Base-by-base conservation (phyloP, 2,888 invertebrate species). In the Zhuqinia jingwanae region DNA sequence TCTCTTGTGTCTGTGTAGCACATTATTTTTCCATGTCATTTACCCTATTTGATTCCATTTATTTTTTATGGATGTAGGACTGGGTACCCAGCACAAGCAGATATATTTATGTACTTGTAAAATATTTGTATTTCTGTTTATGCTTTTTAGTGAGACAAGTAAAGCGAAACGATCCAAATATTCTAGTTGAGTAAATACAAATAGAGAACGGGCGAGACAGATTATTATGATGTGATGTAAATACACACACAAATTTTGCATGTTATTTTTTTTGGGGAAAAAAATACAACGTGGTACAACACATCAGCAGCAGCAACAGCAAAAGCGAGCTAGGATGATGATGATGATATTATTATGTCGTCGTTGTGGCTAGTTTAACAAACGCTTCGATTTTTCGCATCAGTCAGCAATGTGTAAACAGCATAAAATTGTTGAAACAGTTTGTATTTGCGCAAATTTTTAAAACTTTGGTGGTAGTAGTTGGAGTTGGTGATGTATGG, bases 401-500 rank as follows among this genome's bases (percentile, higher is more conserved):
- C 82, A 75, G 56, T 82, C 82, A 82, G 82, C 82, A 82, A 63
- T 75, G 73, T 82, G 82, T 82, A 82, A 82, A 82, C 75, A 82
- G 60, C 75, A 75, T 82, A 82, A 82, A 82, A 82, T 82, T 82
- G 82, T 75, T 75, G 60, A 75, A 60, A 25, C 50, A 73, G 27
- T 50, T 50, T 50, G 25, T 73, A 47, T 73, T 27, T 20, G 58
- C 68, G 36, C 36, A 65, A 36, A 30, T 17, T 36, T 68, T 68
- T 68, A 11, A 68, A 65, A 65, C 30, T 30, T 25, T 65, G 53
- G 8, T 65, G 3, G 63, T 65, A 36, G 63, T n/a, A n/a, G n/a
- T n/a, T n/a, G n/a, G n/a, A n/a, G n/a, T n/a, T n/a, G n/a, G n/a
- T n/a, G n/a, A n/a, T n/a, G n/a, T n/a, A n/a, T n/a, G n/a, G n/a